phyloP scores from a whole-genome alignment of 2,797 vertebrate species.

The Dendrocincla fuliginosa region DNA sequence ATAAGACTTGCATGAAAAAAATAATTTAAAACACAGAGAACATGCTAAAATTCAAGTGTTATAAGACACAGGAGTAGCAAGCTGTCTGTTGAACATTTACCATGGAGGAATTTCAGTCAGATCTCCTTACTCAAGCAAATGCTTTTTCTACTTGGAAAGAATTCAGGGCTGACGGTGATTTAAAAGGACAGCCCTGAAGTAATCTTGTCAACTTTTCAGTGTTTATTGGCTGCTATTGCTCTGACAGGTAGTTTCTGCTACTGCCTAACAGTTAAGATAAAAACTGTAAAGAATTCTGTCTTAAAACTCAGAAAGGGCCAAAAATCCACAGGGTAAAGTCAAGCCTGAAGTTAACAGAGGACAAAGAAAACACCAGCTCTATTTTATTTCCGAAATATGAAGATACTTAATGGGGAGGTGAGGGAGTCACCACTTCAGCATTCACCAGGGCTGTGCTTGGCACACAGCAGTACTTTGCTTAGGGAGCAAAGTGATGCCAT shows the following conservation, averaged over 20 bases:
- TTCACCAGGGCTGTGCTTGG: neutral
- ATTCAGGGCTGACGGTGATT: slow-evolving; percentile 37
- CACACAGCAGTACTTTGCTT: neutral
- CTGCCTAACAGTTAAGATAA: slow-evolving; percentile 1
- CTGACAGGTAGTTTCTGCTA: slow-evolving; percentile 51
- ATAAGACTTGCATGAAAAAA: neutral
- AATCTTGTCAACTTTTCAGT: slow-evolving; percentile 43
- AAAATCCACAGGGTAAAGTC: neutral
- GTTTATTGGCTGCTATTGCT: slow-evolving; percentile 18
- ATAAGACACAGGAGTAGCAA: neutral
- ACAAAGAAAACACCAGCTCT: neutral
- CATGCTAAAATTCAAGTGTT: neutral
- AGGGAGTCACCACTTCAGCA: neutral
- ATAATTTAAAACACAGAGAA: neutral
- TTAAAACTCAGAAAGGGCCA: neutral
- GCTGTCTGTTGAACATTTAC: neutral
- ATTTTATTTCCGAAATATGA: neutral
- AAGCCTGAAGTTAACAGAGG: neutral
- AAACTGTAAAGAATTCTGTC: slow-evolving; percentile 1
- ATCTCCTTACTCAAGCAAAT: slow-evolving; percentile 27
- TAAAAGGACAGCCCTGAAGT: slow-evolving; percentile 45
- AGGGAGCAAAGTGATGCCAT: neutral
- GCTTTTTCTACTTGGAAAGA: slow-evolving; percentile 33
- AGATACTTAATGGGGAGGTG: neutral
- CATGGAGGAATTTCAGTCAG: slow-evolving; percentile 17